A percentile compares a stretch with the other conserved stretches of the same genome.
Evolutionary conservation across 2,113 vertebrate genomes (phyloP).

Genomic region (Xiphophorus hellerii): DNA sequence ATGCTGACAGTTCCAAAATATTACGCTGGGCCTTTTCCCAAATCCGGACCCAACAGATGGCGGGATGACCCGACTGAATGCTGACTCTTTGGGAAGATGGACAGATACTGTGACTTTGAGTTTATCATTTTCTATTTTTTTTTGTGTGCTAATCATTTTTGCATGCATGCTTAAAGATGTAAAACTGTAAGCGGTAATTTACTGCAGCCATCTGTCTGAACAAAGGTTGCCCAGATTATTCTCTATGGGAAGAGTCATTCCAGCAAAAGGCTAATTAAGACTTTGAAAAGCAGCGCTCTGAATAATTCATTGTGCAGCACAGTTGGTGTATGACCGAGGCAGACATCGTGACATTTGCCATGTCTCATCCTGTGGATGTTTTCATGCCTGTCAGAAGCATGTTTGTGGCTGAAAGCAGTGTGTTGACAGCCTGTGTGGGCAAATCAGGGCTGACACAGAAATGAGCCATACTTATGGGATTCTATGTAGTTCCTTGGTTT

Average conservation of each 20-base stretch:
- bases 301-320: conserved; percentile 46
- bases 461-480: background rate
- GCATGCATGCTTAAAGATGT: conserved; percentile 22
- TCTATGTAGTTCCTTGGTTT: background rate
- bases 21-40: conserved; percentile 32
- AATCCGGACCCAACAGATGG: conserved; percentile 41
- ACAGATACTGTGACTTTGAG: background rate
- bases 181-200: conserved; percentile 28
- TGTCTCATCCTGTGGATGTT: conserved; percentile 18
- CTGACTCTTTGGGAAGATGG: background rate
- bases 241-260: conserved; percentile 23
- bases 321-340: conserved; percentile 10
- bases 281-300: conserved; percentile 39
- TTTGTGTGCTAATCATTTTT: conserved; percentile 10
- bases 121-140: background rate
- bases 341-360: conserved; percentile 17
- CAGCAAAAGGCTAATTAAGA: conserved; percentile 52
- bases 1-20: conserved; percentile 33
- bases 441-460: background rate
- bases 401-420: background rate
- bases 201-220: conserved; percentile 52
- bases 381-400: background rate
- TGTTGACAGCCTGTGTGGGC: background rate
- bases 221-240: conserved; percentile 49
- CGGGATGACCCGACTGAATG: background rate